Evolutionary conservation across 2,113 vertebrate species (phyloP).

Genomic region (Sorex fumeus): DNA sequence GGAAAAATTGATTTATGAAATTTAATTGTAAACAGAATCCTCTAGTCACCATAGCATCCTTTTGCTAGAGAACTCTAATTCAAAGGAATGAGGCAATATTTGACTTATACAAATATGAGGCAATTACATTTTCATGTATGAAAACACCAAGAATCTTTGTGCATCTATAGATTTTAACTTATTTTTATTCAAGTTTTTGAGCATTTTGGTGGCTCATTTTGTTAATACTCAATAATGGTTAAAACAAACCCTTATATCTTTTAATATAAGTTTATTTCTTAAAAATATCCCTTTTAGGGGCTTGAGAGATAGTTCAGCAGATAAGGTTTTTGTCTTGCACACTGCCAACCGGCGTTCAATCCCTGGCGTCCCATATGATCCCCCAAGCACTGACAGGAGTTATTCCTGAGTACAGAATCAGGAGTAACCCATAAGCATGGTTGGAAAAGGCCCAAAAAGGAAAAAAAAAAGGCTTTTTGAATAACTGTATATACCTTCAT

Average conservation of each 20-base stretch:
- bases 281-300: background rate
- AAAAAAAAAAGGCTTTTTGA: too few relatives aligned
- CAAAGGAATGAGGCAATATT: background rate
- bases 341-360: too few relatives aligned
- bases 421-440: too few relatives aligned
- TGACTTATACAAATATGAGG: background rate
- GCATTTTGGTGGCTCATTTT: background rate
- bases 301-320: too few relatives aligned
- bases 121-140: too few relatives aligned
- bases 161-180: background rate
- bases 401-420: too few relatives aligned
- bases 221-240: background rate
- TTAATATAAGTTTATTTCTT: background rate
- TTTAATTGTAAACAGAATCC: background rate
- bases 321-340: too few relatives aligned
- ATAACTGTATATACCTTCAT: too few relatives aligned
- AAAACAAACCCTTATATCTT: background rate
- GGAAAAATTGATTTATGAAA: too few relatives aligned
- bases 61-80: background rate
- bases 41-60: fast-evolving
- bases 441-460: too few relatives aligned
- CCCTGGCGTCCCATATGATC: too few relatives aligned
- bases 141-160: background rate
- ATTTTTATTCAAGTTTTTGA: background rate
- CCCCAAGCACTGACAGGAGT: too few relatives aligned